phyloP scores from a whole-genome alignment of 2,888 invertebrate genomes.

The Luperina nickerlii region DNA sequence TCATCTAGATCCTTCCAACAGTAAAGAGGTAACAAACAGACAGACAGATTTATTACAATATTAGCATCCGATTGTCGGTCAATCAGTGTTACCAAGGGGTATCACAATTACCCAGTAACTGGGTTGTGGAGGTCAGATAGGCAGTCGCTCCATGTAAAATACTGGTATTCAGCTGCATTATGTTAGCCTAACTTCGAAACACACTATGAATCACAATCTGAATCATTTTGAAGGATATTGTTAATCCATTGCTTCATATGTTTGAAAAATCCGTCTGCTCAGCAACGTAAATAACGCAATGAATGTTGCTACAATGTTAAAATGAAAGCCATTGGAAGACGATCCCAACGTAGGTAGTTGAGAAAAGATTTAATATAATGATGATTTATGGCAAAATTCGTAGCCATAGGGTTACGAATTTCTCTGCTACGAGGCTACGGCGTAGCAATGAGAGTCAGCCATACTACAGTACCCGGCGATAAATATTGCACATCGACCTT shows the following conservation, averaged over 20 bases:
- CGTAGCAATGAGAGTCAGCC: background rate
- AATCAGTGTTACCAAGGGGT: background rate
- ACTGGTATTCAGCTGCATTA: background rate
- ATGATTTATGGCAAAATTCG: background rate
- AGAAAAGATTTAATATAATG: too few species aligned
- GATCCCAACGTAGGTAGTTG: background rate
- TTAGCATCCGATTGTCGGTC: background rate
- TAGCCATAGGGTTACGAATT: background rate
- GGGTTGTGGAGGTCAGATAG: background rate
- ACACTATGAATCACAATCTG: too few species aligned
- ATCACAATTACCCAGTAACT: background rate
- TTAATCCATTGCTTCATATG: too few species aligned
- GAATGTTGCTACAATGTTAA: too few species aligned
- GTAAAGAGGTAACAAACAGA: background rate
- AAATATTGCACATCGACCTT: too few species aligned
- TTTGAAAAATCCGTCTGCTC: too few species aligned
- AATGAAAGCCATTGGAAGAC: too few species aligned
- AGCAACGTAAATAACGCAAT: too few species aligned
- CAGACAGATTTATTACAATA: background rate
- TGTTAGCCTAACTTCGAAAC: too few species aligned
- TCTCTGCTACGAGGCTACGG: conserved; percentile 4
- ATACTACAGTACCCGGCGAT: background rate
- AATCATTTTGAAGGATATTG: too few species aligned
- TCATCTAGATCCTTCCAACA: background rate
- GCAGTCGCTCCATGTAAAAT: background rate